Conservation (phyloP, 1,140 invertebrate genomes). For the Drosophila setifemur region DNA sequence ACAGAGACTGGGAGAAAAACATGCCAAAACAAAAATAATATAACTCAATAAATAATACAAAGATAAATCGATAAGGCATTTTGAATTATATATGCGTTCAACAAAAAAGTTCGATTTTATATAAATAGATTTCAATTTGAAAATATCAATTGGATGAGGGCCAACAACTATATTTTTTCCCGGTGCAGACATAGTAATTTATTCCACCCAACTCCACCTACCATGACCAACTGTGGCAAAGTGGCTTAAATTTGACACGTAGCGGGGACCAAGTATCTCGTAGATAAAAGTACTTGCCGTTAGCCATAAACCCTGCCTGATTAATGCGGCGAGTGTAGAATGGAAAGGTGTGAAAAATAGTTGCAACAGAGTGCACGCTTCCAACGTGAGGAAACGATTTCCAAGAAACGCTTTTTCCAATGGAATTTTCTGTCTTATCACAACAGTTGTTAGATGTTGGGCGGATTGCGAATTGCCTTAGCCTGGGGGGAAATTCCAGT, state of each 20-base stretch:
- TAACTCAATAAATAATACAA: no score
- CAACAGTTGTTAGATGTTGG: slow-evolving; percentile 10
- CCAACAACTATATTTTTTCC: no score
- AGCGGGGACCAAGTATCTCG: slow-evolving; percentile 23
- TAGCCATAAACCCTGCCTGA: slow-evolving; percentile 38
- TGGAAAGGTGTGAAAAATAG: slow-evolving; percentile 43
- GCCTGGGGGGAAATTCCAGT: slow-evolving; percentile 13
- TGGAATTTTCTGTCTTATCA: slow-evolving; percentile 34
- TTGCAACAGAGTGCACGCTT: neutral
- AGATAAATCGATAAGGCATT: no score
- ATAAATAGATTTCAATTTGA: no score
- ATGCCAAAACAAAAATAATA: no score
- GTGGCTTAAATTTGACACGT: slow-evolving; percentile 36
- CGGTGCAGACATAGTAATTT: slow-evolving; percentile 10
- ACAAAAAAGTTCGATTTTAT: no score
- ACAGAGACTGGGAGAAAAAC: neutral
- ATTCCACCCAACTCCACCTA: neutral
- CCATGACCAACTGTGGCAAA: slow-evolving; percentile 7
- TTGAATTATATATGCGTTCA: no score
- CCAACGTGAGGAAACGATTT: slow-evolving; percentile 1
- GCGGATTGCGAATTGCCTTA: slow-evolving; percentile 6
- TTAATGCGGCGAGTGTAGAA: slow-evolving; percentile 42
- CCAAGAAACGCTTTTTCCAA: slow-evolving; percentile 25
- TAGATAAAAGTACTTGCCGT: slow-evolving; percentile 16
- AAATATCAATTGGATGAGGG: no score